phyloP scores from a whole-genome alignment of 2,797 vertebrate species.

The Lepus townsendii region DNA sequence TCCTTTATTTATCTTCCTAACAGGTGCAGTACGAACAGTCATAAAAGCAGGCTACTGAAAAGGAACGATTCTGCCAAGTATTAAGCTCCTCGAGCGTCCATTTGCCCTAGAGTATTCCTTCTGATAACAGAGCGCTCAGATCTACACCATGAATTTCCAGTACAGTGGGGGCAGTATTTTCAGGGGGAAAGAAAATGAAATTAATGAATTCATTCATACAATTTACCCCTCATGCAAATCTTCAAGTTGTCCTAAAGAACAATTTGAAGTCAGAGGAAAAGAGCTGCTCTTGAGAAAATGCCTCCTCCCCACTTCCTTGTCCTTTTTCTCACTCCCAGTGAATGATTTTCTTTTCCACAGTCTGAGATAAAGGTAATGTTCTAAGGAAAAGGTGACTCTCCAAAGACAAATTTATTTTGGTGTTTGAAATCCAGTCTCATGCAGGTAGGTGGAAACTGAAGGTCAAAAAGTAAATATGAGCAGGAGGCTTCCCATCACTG shows the following conservation, averaged over 20 bases:
- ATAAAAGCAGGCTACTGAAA: constrained; percentile 84
- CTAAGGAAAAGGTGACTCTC: not conserved
- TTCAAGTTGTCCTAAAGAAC: not conserved
- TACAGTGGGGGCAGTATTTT: not conserved
- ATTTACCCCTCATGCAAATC: not conserved
- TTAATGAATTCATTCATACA: not conserved
- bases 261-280: not conserved
- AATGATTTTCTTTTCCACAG: not conserved
- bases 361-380: not conserved
- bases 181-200: not conserved
- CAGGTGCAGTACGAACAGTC: constrained; percentile 87
- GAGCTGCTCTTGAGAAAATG: not conserved
- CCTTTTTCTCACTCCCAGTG: not conserved
- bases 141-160: not conserved
- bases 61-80: constrained; percentile 82
- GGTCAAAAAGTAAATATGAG: constrained; percentile 71
- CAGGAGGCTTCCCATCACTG: constrained; percentile 55
- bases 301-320: not conserved
- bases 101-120: not conserved
- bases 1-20: constrained; percentile 91
- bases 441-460: constrained; percentile 25
- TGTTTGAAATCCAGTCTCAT: not conserved
- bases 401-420: constrained; percentile 51
- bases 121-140: not conserved
- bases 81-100: constrained; percentile 70